Base-by-base conservation (phyloP, 2,797 vertebrate species). In the Rhynchonycteris naso region DNA sequence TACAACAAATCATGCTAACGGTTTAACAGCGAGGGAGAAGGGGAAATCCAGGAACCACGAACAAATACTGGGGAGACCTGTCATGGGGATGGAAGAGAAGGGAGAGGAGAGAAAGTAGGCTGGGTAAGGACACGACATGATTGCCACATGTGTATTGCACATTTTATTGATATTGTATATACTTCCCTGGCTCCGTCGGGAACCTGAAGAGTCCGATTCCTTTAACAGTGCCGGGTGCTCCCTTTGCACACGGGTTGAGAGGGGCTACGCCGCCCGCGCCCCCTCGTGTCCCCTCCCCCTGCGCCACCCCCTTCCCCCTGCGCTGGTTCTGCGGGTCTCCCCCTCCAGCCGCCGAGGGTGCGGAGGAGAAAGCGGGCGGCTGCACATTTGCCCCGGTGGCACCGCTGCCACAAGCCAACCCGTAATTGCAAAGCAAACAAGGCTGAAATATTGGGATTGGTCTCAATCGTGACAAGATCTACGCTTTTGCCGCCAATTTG, bases 391-490 rank as follows among this genome's bases (percentile, higher is more conserved):
- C 96, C 95, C 91, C 80, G 21, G 93, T 66, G 94, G 93, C 97
- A 97, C 95, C 91, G 94, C 95, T 97, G 97, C 96, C 97, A 95
- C 98, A 66, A 96, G 95, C 97, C 96, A 69, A 82, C 82, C 95
- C 85, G 90, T 98, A 98, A 98, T 98, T 98, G 98, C 98, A 98
- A 98, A 98, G 94, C 97, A 98, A 98, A 98, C 98, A 98, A 97
- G 97, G 94, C 98, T 98, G 97, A 98, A 98, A 98, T 97, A 98
- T 96, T 97, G 98, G 98, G 97, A 97, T 97, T 79, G 96, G 97
- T 92, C 97, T 98, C 97, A 63, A 76, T 96, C 97, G 96, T 97
- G 98, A 98, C 98, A 98, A 98, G 98, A 98, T 98, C 97, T 97
- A 95, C 97, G 94, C 97, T 97, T 97, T 98, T 97, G 98, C 97